A percentile compares a stretch with the other conserved stretches of the same genome.
Evolutionary conservation across 2,797 vertebrate species (phyloP).

Genomic region (Falco novaeseelandiae): DNA sequence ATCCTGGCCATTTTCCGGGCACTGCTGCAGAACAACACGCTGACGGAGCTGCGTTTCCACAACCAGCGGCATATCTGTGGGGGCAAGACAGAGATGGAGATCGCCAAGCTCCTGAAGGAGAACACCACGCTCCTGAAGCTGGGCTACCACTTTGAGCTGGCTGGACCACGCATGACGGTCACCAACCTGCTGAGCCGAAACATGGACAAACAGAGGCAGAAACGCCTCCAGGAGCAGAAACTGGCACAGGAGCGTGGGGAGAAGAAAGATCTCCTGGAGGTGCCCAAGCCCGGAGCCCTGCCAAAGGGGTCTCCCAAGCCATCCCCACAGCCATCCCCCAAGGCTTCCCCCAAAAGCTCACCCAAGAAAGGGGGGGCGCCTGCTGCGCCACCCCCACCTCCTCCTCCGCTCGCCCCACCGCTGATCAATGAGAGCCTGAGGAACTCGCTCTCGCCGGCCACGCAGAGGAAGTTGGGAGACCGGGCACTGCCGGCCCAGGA

Average conservation of each 20-base stretch:
- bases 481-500: conserved; percentile 77
- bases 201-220: conserved; percentile 96
- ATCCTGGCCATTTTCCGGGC: conserved; percentile 93
- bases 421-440: conserved; percentile 85
- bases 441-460: conserved; percentile 89
- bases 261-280: conserved; percentile 86
- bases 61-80: conserved; percentile 98
- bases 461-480: conserved; percentile 88
- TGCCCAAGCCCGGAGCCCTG: conserved; percentile 77
- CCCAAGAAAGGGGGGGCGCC: conserved; percentile 79
- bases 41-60: conserved; percentile 96
- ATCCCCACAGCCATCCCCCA: conserved; percentile 73
- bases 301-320: conserved; percentile 81
- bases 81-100: conserved; percentile 98
- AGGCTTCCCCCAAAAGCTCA: conserved; percentile 84
- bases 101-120: conserved; percentile 92
- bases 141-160: conserved; percentile 96
- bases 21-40: conserved; percentile 87
- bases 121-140: conserved; percentile 94
- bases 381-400: conserved; percentile 73
- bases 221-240: conserved; percentile 92
- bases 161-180: conserved; percentile 95
- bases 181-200: conserved; percentile 97
- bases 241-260: conserved; percentile 86
- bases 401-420: conserved; percentile 81